Base-by-base conservation (phyloP, 1,140 invertebrate genomes). In the Rhagoletis pomonella region DNA sequence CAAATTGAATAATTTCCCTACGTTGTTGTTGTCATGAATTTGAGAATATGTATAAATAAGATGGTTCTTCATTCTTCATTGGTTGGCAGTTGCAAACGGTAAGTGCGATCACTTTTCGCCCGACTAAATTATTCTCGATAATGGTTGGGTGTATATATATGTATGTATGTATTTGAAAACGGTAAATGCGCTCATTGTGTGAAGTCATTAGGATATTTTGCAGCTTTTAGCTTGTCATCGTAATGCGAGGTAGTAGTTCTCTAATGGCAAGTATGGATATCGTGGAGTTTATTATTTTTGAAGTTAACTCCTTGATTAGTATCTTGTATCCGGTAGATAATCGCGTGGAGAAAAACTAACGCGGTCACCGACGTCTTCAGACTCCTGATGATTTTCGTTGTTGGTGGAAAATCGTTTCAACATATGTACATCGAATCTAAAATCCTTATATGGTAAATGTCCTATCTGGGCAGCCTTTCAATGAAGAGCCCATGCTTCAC, bases 181-280 rank as follows among this genome's bases (percentile, higher is more conserved):
- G 69, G 3, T 73, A 47, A 73, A 73, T 29, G 10, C 39, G 69
- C 4, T 73, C 69, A n/a, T 73, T 73, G 69, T 73, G 44, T 47
- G 69, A 73, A 47, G 69, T 47, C 44, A 73, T 73, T 73, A 50
- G 69, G 69, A 73, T 73, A 73, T 73, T 62, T 73, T 73, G 69
- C 69, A 73, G 69, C 69, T 73, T 73, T 73, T 9, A 47, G 47
- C 69, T 73, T 73, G 69, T 73, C 69, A 73, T 73, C 69, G 14
- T 73, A 73, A 73, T 47, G 44, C 17, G 10, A n/a, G 42, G 69
- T 73, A 69, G 14, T 42, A 67, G 6, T n/a, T 44, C 69, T 42
- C 17, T 73, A 73, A 73, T 50, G 69, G 69, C 10, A 47, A 39
- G 42, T 14, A 44, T 2, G 17, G 14, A 44, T 73, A 73, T 44